These are phyloP conservation scores for Crypturellus undulatus DNA, from an alignment of 2,113 vertebrate species.

Conservation along the genomic window DNA sequence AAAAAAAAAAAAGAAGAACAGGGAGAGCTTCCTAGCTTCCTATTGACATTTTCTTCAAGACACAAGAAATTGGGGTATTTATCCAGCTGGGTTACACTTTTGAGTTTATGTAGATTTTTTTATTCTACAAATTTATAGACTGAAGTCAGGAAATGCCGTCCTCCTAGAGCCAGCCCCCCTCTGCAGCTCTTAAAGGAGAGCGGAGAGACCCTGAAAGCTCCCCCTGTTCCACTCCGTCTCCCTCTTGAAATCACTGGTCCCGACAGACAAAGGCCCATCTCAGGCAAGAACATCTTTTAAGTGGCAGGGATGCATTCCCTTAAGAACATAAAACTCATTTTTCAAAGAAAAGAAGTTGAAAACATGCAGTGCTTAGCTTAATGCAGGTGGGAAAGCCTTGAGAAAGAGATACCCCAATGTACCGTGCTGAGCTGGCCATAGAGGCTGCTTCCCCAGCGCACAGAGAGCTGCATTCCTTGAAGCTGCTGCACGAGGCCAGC, in stretches of 20 bases:
- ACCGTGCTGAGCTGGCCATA: neutral
- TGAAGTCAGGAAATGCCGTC: neutral
- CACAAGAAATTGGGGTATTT: neutral
- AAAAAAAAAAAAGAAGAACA: neutral
- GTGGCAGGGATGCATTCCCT: neutral
- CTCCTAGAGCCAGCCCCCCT: neutral
- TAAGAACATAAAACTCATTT: neutral
- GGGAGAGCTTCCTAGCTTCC: neutral
- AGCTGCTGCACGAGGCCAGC: neutral
- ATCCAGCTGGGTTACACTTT: neutral
- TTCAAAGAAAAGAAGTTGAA: neutral
- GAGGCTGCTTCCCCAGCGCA: neutral
- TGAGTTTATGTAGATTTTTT: neutral
- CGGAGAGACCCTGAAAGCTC: neutral
- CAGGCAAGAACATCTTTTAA: neutral
- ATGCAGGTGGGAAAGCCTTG: neutral
- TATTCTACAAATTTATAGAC: neutral
- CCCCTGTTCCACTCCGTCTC: neutral
- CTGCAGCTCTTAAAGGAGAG: neutral
- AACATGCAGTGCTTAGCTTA: neutral
- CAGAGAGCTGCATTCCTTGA: accelerated
- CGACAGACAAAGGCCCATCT: neutral
- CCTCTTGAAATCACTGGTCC: neutral
- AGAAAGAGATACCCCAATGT: neutral
- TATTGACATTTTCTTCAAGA: neutral